Evolutionary conservation across 2,797 vertebrate species (phyloP).

Genomic region (Fundulus diaphanus): DNA sequence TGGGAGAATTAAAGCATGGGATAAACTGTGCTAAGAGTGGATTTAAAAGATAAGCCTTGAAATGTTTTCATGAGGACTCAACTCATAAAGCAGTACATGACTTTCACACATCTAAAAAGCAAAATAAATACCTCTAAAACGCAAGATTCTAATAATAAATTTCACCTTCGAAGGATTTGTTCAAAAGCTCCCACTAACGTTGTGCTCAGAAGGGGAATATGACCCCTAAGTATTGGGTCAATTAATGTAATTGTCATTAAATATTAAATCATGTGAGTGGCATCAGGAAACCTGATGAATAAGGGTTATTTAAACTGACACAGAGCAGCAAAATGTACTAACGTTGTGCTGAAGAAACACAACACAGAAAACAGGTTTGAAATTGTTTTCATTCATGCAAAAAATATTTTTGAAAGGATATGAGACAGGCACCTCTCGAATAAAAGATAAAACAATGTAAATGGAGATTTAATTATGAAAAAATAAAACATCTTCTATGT

Average conservation of each 20-base stretch:
- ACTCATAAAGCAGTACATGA: constrained; percentile 60
- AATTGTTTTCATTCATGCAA: background rate
- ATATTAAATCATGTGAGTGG: constrained; percentile 39
- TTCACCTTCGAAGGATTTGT: constrained; percentile 9
- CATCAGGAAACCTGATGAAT: constrained; percentile 41
- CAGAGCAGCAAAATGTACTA: background rate
- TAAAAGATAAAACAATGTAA: background rate
- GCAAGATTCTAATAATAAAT: background rate
- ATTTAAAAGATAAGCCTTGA: constrained; percentile 79
- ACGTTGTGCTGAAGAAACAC: background rate
- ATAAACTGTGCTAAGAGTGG: constrained; percentile 74
- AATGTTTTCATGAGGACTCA: constrained; percentile 72
- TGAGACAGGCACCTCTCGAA: background rate
- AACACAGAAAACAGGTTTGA: background rate
- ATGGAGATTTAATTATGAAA: background rate
- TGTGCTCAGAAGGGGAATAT: constrained; percentile 26
- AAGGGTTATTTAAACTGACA: background rate
- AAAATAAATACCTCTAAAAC: constrained; percentile 30
- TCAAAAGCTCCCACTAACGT: constrained; percentile 29
- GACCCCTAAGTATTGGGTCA: constrained; percentile 30
- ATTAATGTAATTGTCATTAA: constrained; percentile 42
- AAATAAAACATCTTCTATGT: background rate
- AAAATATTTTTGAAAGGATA: background rate
- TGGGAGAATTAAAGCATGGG: constrained; percentile 71
- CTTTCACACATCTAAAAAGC: constrained; percentile 50